A percentile compares a stretch with the other conserved stretches of the same genome.
Conservation (phyloP, 2,797 vertebrate species). For the Danio albolineatus region DNA sequence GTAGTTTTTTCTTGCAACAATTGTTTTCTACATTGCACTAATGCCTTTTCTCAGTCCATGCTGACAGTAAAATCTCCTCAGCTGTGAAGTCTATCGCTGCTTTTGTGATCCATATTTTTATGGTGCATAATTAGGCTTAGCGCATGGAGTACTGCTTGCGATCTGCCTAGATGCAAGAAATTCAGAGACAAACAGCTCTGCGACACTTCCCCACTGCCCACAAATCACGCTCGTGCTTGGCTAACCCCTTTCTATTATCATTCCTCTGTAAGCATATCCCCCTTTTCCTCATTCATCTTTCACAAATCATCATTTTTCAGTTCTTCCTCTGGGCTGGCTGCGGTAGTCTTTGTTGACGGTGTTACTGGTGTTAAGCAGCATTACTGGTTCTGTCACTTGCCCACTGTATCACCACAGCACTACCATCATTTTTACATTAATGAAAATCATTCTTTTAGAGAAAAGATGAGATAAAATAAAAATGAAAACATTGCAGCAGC, state of each 20-base stretch:
- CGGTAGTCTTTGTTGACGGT: too few relatives aligned
- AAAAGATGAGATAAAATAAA: too few relatives aligned
- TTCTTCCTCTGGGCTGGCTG: slow-evolving; percentile 4
- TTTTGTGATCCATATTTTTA: slow-evolving; percentile 34
- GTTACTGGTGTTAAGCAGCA: too few relatives aligned
- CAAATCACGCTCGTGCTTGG: slow-evolving; percentile 44
- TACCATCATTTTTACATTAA: too few relatives aligned
- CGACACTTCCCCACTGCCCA: slow-evolving; percentile 35
- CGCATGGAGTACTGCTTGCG: slow-evolving; percentile 12
- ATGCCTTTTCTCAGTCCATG: slow-evolving; percentile 23
- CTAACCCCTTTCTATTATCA: slow-evolving; percentile 33
- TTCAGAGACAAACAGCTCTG: slow-evolving; percentile 42
- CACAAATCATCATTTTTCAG: slow-evolving; percentile 14
- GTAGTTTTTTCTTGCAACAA: not conserved
- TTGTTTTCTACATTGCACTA: slow-evolving; percentile 14
- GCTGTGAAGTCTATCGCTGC: slow-evolving; percentile 39
- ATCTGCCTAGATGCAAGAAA: slow-evolving; percentile 28
- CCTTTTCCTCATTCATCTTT: slow-evolving; percentile 33
- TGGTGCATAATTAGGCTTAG: slow-evolving; percentile 30
- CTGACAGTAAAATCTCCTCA: slow-evolving; percentile 13
- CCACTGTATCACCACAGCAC: too few relatives aligned
- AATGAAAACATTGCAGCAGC: too few relatives aligned
- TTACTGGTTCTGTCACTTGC: too few relatives aligned
- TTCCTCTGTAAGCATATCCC: slow-evolving; percentile 15
- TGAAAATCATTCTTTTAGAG: too few relatives aligned